A percentile compares a stretch with the other conserved stretches of the same genome.
Conservation (phyloP, 2,113 vertebrate species). For the Paratilapia polleni region DNA sequence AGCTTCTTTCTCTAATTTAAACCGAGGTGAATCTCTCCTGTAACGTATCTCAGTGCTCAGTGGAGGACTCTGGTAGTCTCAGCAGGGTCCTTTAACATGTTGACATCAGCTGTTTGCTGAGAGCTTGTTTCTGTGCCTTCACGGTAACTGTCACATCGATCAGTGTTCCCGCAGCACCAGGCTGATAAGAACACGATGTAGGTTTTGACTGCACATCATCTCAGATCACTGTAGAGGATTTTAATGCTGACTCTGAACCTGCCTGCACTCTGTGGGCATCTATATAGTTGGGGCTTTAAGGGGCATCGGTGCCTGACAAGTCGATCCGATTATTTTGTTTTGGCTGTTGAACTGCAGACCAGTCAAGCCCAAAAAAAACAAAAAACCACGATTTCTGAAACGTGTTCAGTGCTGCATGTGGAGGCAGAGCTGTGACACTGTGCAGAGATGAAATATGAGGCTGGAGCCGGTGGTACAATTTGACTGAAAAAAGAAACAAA, state of each 20-base stretch:
- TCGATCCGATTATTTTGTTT: not conserved
- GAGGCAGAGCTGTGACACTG: not conserved
- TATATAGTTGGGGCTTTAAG: not conserved
- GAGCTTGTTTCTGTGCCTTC: conserved; percentile 7
- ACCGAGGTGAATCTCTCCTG: not conserved
- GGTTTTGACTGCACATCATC: conserved; percentile 32
- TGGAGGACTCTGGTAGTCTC: not conserved
- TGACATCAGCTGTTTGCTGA: conserved; percentile 47
- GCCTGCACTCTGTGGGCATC: not conserved
- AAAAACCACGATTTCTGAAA: not conserved
- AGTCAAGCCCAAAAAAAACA: not conserved
- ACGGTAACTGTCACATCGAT: conserved; percentile 45
- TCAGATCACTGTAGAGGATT: not conserved
- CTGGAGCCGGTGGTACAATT: not conserved
- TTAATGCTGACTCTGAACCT: conserved; percentile 22
- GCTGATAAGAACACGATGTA: not conserved
- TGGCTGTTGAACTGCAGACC: not conserved
- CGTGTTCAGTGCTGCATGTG: not conserved
- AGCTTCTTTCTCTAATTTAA: not conserved
- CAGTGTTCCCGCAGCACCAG: not conserved
- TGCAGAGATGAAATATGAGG: not conserved
- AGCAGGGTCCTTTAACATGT: not conserved
- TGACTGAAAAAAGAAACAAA: not conserved
- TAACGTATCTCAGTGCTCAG: not conserved
- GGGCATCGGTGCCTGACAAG: not conserved